Percentiles rank a stretch among this genome's conserved stretches.
Conservation (phyloP, 2,113 vertebrate genomes). For the Gymnogyps californianus region DNA sequence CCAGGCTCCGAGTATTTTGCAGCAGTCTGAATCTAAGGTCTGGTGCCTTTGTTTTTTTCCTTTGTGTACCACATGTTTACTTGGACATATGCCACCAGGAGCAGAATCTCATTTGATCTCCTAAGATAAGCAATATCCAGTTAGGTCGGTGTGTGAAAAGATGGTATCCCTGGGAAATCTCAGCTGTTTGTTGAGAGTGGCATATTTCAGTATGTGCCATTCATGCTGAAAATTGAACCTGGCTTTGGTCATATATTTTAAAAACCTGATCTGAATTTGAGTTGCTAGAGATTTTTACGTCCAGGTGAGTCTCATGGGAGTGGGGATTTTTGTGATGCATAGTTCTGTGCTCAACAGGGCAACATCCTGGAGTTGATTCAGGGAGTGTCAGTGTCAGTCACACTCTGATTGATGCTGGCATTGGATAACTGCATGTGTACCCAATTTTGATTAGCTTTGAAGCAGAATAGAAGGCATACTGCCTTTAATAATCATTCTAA, state of each 20-base stretch:
- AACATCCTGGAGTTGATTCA: background rate
- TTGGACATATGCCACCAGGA: background rate
- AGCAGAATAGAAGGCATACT: background rate
- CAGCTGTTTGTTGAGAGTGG: background rate
- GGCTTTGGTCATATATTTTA: background rate
- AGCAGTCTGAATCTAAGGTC: background rate
- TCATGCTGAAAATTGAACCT: background rate
- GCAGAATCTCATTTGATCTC: constrained; percentile 24
- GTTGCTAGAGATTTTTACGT: background rate
- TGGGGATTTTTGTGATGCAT: background rate
- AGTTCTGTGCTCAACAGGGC: background rate
- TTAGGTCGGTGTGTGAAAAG: background rate
- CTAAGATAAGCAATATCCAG: constrained; percentile 8
- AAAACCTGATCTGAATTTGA: background rate
- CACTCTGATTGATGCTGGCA: constrained; percentile 31
- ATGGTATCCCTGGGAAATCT: background rate
- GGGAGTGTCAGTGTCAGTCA: constrained; percentile 15
- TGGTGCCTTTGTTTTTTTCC: constrained; percentile 7
- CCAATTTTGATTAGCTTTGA: constrained; percentile 47
- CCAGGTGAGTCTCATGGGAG: background rate
- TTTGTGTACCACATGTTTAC: constrained; percentile 26
- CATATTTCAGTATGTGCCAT: background rate
- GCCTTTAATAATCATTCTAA: constrained; percentile 43
- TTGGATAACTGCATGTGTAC: constrained; percentile 22
- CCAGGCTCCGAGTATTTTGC: background rate